phyloP scores from a whole-genome alignment of 1,140 invertebrate species.

The Caenorhabditis elegans region WBcel235 BX284605.5:18152501-18153000 shows the following conservation, averaged over 20 bases:
- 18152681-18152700: not conserved
- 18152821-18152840: slow-evolving; percentile 48
- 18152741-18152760: slow-evolving; percentile 32
- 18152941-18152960: no score
- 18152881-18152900: slow-evolving; percentile 49
- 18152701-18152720: slow-evolving; percentile 40
- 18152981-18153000: no score
- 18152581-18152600: no score
- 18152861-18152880: slow-evolving; percentile 46
- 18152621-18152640: no score
- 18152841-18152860: slow-evolving; percentile 40
- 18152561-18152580: no score
- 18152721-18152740: not conserved
- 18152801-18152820: slow-evolving; percentile 47
- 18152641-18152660: no score
- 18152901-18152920: slow-evolving; percentile 46
- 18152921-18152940: slow-evolving; percentile 51
- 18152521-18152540: no score
- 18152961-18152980: no score
- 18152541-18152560: no score
- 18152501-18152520: no score
- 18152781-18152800: slow-evolving; percentile 51
- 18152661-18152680: slow-evolving; percentile 17
- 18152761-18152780: slow-evolving; percentile 43
- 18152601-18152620: no score